Conservation (phyloP, 2,797 vertebrate genomes). For the Diplodus puntazzo region DNA sequence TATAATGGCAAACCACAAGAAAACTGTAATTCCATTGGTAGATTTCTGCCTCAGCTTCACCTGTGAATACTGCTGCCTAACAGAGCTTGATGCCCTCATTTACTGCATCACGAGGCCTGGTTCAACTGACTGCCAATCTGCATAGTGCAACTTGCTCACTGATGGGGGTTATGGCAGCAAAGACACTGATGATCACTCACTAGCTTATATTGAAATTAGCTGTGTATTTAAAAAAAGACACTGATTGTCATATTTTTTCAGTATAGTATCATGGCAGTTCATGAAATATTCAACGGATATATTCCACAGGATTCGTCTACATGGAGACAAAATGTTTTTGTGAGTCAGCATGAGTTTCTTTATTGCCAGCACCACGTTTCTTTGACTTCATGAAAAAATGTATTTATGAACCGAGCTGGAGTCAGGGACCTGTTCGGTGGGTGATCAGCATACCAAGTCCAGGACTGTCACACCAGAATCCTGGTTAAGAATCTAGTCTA, state of each 20-base stretch:
- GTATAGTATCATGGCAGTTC: too few relatives aligned
- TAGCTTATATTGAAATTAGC: neutral
- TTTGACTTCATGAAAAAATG: too few relatives aligned
- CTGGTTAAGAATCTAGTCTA: too few relatives aligned
- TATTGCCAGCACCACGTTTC: too few relatives aligned
- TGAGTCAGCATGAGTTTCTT: too few relatives aligned
- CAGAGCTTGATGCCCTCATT: constrained; percentile 53
- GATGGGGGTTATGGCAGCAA: neutral
- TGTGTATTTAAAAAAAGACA: neutral
- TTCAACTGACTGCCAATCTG: constrained; percentile 45
- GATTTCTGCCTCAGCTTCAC: constrained; percentile 43
- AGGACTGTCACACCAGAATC: too few relatives aligned
- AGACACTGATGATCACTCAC: constrained; percentile 1
- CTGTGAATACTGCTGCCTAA: constrained; percentile 48
- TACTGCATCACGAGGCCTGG: constrained; percentile 44
- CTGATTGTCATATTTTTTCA: neutral
- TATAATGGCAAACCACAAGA: constrained; percentile 37
- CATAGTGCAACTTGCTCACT: constrained; percentile 28
- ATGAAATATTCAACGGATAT: too few relatives aligned
- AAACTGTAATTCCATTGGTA: constrained; percentile 59
- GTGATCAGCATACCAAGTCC: too few relatives aligned
- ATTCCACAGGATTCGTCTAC: too few relatives aligned
- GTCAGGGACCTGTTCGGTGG: too few relatives aligned
- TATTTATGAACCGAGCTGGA: too few relatives aligned
- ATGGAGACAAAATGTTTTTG: too few relatives aligned